Percentiles rank a stretch among this genome's conserved stretches.
Conservation (phyloP, 1,140 invertebrate genomes). For the Drosophila grimshawi region DNA sequence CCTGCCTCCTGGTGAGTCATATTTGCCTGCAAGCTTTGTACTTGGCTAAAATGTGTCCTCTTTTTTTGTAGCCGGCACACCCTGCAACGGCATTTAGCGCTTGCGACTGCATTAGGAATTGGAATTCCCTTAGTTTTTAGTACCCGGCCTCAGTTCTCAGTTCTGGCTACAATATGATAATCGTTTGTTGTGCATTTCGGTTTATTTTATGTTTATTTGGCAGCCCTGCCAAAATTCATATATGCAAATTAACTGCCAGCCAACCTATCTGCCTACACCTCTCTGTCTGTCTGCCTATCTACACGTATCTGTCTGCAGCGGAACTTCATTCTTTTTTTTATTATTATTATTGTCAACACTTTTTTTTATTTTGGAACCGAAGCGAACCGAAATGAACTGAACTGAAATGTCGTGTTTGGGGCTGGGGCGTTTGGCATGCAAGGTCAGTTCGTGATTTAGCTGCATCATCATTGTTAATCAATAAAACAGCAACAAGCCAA, state of each 20-base stretch:
- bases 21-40: constrained; percentile 2
- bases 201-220: constrained; percentile 20
- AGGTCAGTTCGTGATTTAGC: constrained; percentile 42
- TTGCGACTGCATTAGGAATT: constrained; percentile 13
- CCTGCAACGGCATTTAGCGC: constrained; percentile 8
- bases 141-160: background rate
- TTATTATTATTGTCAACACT: constrained; percentile 32
- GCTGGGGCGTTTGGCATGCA: constrained; percentile 34
- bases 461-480: constrained; percentile 49
- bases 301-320: constrained; percentile 14
- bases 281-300: background rate
- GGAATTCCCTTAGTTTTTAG: constrained; percentile 8
- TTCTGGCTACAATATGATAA: constrained; percentile 15
- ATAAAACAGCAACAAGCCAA: constrained; percentile 23
- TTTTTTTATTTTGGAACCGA: background rate
- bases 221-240: constrained; percentile 32
- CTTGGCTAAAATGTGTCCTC: constrained; percentile 20
- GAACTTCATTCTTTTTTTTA: background rate
- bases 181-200: background rate
- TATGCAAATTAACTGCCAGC: constrained; percentile 40
- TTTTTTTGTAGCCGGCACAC: constrained; percentile 6
- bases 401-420: constrained; percentile 17
- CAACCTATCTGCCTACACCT: background rate
- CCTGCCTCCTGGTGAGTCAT: constrained; percentile 16
- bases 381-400: background rate